Base-by-base conservation (phyloP, 2,797 vertebrate genomes). In the Acanthurus lineatus region DNA sequence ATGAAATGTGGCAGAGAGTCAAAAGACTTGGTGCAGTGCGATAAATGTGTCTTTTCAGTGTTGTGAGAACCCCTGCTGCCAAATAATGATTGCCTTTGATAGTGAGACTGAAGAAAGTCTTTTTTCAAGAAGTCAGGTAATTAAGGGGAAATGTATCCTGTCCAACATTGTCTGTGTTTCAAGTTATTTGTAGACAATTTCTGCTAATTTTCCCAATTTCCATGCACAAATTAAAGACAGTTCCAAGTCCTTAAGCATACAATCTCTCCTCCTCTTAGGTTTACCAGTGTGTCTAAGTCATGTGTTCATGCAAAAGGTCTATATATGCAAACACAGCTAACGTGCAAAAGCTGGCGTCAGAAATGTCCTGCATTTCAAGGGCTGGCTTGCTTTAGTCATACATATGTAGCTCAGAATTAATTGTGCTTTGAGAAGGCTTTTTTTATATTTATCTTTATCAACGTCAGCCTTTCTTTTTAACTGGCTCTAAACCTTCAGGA, bases 81-180 rank as follows among this genome's bases (percentile, higher is more conserved):
- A 88, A 76, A 77, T 83, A 86, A 85, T 66, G 76, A 90, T 83
- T 65, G 58, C 62, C 69, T 90, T 84, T 85, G 71, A 87, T 85
- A 84, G 54, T 56, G 71, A 76, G 67, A 85, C 28, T 58, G 28
- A 62, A 73, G 58, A 77, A 81, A 81, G 60, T 69, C 15, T 65
- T 74, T 79, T 79, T 80, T 56, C 52, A 78, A 73, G 49, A 85
- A 86, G 62, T 73, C 74, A 84, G 73, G 73, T 81, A 83, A 82
- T 91, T 68, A 73, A 63, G 60, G 51, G 64, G 58, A 74, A 75
- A 44, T 14, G 9, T 40, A 54, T 47, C 67, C 45, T n/a, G 59
- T 77, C 70, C 62, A 52, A 63, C 25, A 61, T 72, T 9, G 51
- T 42, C 12, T 58, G 38, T 40, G 42, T 69, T 75, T 54, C 58